Percentiles rank a stretch among this genome's conserved stretches.
Conservation (phyloP, 2,113 vertebrate genomes). For the Notarius quadriscutis region DNA sequence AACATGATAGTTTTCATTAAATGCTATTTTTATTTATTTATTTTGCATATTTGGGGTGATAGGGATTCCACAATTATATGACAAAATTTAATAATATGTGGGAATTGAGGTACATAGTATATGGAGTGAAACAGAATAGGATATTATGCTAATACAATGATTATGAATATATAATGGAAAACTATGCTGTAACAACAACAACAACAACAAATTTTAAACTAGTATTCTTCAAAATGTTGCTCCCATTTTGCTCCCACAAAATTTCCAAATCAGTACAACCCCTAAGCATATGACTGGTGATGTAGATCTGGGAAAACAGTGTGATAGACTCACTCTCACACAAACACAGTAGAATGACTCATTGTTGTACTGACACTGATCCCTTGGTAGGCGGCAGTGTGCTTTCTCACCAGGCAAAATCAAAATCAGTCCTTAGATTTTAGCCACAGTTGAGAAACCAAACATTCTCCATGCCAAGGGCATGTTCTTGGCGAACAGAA, state of each 20-base stretch:
- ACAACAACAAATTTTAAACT: background rate
- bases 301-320: constrained; percentile 49
- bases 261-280: background rate
- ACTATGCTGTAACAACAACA: background rate
- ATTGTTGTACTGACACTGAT: constrained; percentile 63
- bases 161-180: background rate
- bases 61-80: background rate
- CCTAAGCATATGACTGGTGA: constrained; percentile 5
- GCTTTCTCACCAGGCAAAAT: constrained; percentile 17
- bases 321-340: constrained; percentile 32
- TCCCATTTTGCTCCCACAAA: background rate
- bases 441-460: background rate
- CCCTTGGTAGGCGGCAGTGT: constrained; percentile 27
- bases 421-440: constrained; percentile 18
- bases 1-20: background rate
- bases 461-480: background rate
- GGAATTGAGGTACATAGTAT: background rate
- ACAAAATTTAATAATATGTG: background rate
- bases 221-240: background rate
- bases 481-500: background rate
- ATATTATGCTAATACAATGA: background rate
- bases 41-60: background rate
- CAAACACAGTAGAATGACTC: constrained; percentile 67
- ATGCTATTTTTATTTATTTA: background rate
- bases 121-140: background rate